A percentile compares a stretch with the other conserved stretches of the same genome.
Evolutionary conservation across 2,888 invertebrate species (phyloP).

Genomic region (Strigamia transsilvanica): DNA sequence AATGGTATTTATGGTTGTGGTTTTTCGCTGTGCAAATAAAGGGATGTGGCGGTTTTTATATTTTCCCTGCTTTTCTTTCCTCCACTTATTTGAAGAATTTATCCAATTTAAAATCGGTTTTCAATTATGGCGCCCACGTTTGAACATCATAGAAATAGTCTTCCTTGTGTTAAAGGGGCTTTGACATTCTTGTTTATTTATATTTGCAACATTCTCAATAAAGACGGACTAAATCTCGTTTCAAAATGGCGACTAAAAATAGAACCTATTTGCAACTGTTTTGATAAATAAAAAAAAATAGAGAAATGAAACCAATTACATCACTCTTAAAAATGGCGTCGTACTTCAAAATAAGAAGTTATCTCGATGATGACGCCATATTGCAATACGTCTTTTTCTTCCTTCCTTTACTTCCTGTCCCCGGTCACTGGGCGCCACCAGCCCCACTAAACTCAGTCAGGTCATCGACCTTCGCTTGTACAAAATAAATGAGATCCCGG

Average conservation of each 20-base stretch:
- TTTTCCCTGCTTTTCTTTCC: neutral
- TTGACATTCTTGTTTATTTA: constrained; percentile 42
- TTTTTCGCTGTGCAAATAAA: neutral
- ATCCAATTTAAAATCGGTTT: neutral
- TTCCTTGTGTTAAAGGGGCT: constrained; percentile 15
- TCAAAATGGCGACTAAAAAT: constrained; percentile 3
- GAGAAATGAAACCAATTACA: neutral
- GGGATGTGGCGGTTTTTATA: neutral
- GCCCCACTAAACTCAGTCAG: constrained; percentile 48
- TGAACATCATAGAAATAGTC: neutral
- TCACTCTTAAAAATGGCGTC: constrained; percentile 27
- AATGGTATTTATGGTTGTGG: neutral
- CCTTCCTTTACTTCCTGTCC: constrained; percentile 40
- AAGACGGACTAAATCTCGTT: constrained; percentile 32
- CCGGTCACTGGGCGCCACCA: constrained; percentile 49
- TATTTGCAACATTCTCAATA: constrained; percentile 21
- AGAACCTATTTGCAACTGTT: neutral
- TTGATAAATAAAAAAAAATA: constrained; percentile 12
- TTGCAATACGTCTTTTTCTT: constrained; percentile 11
- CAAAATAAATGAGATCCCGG: constrained; percentile 49
- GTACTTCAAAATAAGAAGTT: neutral
- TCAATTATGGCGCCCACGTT: neutral
- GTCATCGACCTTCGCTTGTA: constrained; percentile 43
- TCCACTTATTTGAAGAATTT: neutral
- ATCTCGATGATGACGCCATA: constrained; percentile 10